Conservation (phyloP, 2,797 vertebrate genomes). For the Rhinatrema bivittatum region DNA sequence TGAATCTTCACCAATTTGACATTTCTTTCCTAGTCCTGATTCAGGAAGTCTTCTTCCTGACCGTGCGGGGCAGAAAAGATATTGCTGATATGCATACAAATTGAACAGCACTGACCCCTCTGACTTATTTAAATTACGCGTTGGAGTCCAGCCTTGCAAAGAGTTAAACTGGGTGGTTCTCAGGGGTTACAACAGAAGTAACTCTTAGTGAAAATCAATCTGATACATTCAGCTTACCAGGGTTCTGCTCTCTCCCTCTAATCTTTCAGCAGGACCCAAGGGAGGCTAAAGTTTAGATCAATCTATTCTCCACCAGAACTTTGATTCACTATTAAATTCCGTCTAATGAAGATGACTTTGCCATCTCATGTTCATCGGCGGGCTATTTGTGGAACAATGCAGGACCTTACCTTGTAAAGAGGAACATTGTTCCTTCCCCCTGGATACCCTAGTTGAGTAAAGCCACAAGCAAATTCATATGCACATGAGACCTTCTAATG, state of each 20-base stretch:
- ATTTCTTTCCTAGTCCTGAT: too few species aligned
- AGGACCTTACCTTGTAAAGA: conserved; percentile 60
- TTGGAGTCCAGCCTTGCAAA: too few species aligned
- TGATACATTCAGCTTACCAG: conserved; percentile 91
- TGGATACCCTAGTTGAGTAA: conserved; percentile 37
- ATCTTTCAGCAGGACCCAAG: conserved; percentile 96
- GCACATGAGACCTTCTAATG: conserved; percentile 30
- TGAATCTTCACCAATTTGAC: too few species aligned
- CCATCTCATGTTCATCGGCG: conserved; percentile 74
- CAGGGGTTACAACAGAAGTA: conserved; percentile 55
- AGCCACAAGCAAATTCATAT: conserved; percentile 48
- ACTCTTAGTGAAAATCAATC: conserved; percentile 90
- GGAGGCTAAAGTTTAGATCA: conserved; percentile 93
- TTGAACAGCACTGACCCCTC: too few species aligned
- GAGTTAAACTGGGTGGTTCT: conserved; percentile 61
- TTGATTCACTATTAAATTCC: conserved; percentile 99
- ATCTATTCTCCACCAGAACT: conserved; percentile 91
- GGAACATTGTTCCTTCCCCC: conserved; percentile 80
- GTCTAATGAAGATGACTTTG: conserved; percentile 82
- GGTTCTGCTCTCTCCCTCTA: conserved; percentile 87
- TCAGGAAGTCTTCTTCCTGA: too few species aligned
- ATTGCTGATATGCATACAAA: too few species aligned
- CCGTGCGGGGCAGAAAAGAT: too few species aligned
- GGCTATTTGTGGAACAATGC: conserved; percentile 68
- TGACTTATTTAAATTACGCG: too few species aligned